phyloP scores from a whole-genome alignment of 2,888 invertebrate genomes.

The Itoplectis maculator region DNA sequence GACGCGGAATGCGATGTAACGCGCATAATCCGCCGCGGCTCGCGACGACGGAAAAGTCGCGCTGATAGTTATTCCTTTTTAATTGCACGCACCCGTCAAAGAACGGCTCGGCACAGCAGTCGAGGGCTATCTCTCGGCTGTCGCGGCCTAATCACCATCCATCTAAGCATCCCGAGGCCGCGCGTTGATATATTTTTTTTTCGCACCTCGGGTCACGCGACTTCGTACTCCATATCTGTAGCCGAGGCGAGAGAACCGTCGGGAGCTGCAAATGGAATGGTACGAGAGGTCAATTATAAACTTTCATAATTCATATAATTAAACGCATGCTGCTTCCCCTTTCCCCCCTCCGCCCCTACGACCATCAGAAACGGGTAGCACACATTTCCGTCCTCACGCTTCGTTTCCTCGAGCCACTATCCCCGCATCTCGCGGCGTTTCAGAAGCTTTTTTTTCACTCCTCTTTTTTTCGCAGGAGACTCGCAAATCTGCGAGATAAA shows the following conservation, averaged over 20 bases:
- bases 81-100: conserved; percentile 36
- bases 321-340: conserved; percentile 49
- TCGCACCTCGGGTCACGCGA: conserved; percentile 31
- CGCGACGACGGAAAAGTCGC: conserved; percentile 2
- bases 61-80: conserved; percentile 22
- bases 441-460: conserved; percentile 15
- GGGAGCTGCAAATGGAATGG: conserved; percentile 15
- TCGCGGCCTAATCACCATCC: conserved; percentile 6
- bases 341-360: conserved; percentile 20
- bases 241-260: conserved; percentile 20
- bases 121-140: conserved; percentile 27
- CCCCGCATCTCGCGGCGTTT: conserved; percentile 32
- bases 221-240: neutral
- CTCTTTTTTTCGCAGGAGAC: conserved; percentile 10
- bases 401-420: conserved; percentile 32
- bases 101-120: conserved; percentile 4
- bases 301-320: conserved; percentile 63
- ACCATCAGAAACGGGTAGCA: conserved; percentile 26
- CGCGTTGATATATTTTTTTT: neutral
- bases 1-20: conserved; percentile 1
- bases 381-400: conserved; percentile 27
- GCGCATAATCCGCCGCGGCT: neutral
- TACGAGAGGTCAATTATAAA: conserved; percentile 57
- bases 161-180: conserved; percentile 22
- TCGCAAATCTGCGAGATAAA: conserved; percentile 40